Percentiles rank a stretch among this genome's conserved stretches.
These are phyloP conservation scores for Heterotilapia buettikoferi DNA, from an alignment of 2,113 vertebrate genomes.

Conservation along the genomic window DNA sequence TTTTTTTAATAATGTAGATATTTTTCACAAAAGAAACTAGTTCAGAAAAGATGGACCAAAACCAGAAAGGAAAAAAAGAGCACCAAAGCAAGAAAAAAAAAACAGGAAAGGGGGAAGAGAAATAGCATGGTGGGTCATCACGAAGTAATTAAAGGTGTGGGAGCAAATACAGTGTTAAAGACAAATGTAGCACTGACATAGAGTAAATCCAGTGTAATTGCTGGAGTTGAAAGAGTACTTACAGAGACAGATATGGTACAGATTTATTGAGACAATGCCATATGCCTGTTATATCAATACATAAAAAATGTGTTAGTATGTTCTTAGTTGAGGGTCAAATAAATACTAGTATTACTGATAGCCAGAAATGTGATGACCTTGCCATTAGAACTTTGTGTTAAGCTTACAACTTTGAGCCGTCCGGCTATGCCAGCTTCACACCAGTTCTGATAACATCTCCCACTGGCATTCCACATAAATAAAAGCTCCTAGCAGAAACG, in stretches of 20 bases:
- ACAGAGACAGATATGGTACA: neutral
- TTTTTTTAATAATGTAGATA: neutral
- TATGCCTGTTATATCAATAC: neutral
- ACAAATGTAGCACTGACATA: neutral
- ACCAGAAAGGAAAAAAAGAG: neutral
- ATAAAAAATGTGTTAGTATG: neutral
- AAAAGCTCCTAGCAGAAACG: neutral
- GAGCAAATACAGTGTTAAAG: neutral
- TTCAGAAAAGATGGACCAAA: neutral
- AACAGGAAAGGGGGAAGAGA: neutral
- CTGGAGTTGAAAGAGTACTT: neutral
- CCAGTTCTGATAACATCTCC: neutral
- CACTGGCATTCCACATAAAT: neutral
- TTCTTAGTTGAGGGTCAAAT: neutral
- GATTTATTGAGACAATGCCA: neutral
- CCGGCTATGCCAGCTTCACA: neutral
- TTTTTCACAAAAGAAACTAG: neutral
- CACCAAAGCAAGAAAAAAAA: neutral
- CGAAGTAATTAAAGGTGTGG: neutral
- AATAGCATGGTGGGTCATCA: neutral
- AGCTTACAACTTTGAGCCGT: neutral
- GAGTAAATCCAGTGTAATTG: neutral
- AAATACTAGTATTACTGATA: neutral
- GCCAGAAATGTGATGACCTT: neutral
- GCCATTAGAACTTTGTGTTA: neutral